Evolutionary conservation across 2,888 invertebrate genomes (phyloP), one percentile per base, ranked within the genome.

Genomic region (Apamea anceps): DNA sequence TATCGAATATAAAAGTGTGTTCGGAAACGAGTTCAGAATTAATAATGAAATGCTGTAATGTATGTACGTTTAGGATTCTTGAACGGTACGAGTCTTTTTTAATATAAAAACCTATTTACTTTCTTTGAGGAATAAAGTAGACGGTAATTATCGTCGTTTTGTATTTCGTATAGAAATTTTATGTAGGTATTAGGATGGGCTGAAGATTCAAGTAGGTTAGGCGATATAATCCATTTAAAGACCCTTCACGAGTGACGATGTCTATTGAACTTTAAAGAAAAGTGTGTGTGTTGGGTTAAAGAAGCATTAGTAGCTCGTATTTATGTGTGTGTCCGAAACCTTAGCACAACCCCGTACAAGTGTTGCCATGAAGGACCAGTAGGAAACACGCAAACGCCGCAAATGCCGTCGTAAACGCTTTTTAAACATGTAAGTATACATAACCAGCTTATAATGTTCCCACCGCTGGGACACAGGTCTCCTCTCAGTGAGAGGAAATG

Each of bases 1-100:
- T 25, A 68, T 83, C 42, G 75, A 75, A 85, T 68, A 60, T 72
- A 81, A 60, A 60, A 85, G 48, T 75, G 62, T 80, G 48, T 72
- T 75, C 63, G n/a, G 63, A 72, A 68, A 83, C 85, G 67, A 68
- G 75, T 37, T 32, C 57, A 72, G 85, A 82, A 82, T 85, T 80
- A 67, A 82, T 85, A 80, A 85, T 82, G 85, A 74, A 32, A 28
- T 1, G 37, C 80, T 32, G 42, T 75, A 57, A 63, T 62, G 62
- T 85, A 70, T 63, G 67, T 73, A 63, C 28, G 42, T 75, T 75
- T 78, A 72, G 70, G 68, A 84, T 72, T 70, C 68, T 57, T 48
- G 42, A 81, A 72, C 15, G 45, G 65, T 37, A 62, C 73, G 28
- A 79, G 48, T 63, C 10, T 80, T 72, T 37, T 66, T 80, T 28